Evolutionary conservation across 2,797 vertebrate species (phyloP).

Genomic region (Galago senegalensis): DNA sequence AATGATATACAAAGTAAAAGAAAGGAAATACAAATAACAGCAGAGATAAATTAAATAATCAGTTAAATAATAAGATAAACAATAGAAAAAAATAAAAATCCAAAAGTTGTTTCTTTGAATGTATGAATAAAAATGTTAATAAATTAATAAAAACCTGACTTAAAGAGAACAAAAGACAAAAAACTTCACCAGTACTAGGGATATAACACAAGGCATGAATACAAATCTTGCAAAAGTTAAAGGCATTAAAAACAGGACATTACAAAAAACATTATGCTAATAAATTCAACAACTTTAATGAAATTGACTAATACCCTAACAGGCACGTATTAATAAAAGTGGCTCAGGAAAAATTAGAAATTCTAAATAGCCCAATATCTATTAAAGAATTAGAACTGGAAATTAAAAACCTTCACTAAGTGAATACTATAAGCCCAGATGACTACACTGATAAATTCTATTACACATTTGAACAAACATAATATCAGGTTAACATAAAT

Average conservation of each 20-base stretch:
- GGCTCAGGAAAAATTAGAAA: not conserved
- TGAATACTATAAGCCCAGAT: not conserved
- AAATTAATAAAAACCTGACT: not conserved
- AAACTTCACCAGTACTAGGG: not conserved
- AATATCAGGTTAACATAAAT: not conserved
- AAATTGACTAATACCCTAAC: not conserved
- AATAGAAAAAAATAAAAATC: conserved; percentile 2
- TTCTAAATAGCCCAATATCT: not conserved
- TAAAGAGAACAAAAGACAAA: not conserved
- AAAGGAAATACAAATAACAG: not conserved
- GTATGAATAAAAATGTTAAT: conserved; percentile 37
- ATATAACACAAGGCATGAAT: not conserved
- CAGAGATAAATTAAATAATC: not conserved
- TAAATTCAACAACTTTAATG: conserved; percentile 26
- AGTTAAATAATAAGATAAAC: not conserved
- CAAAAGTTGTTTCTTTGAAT: not conserved
- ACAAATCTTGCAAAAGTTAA: not conserved
- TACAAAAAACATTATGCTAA: not conserved
- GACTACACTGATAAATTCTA: not conserved
- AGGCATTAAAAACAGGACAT: not conserved
- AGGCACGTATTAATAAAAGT: conserved; percentile 1
- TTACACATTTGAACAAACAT: not conserved
- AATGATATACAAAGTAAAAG: not conserved
- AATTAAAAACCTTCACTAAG: not conserved
- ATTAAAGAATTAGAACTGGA: conserved; percentile 2